A percentile compares a stretch with the other conserved stretches of the same genome.
Evolutionary conservation across 2,888 invertebrate genomes (phyloP).

Genomic region (Watsonalla cultraria): DNA sequence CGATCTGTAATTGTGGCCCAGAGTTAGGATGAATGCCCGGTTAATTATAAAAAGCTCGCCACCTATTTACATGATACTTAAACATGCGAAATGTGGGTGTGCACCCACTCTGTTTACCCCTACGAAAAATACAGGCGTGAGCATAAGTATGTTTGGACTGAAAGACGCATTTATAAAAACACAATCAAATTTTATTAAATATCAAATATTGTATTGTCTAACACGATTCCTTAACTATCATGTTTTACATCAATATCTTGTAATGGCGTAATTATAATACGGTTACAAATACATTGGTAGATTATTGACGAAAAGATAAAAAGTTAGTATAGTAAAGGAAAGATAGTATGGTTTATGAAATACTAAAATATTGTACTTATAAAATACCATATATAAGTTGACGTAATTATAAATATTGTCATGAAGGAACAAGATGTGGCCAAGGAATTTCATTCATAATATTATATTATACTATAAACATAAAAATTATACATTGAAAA

Average conservation of each 20-base stretch:
- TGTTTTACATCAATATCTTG: conserved; percentile 75
- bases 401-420: conserved; percentile 43
- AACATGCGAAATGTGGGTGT: no score
- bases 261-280: conserved; percentile 61
- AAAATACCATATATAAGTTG: conserved; percentile 21
- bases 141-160: conserved; percentile 23
- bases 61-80: no score
- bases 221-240: conserved; percentile 78
- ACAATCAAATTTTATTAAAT: conserved; percentile 79
- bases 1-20: no score
- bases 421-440: conserved; percentile 69
- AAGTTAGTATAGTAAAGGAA: conserved; percentile 8
- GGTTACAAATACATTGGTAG: conserved; percentile 63
- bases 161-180: conserved; percentile 61
- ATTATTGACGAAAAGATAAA: conserved; percentile 29
- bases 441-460: conserved; percentile 23
- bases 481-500: not conserved
- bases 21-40: no score
- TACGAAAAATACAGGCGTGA: no score
- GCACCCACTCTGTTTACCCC: no score
- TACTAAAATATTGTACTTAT: conserved; percentile 13
- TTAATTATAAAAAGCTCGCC: no score
- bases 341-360: conserved; percentile 4
- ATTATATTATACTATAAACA: not conserved
- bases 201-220: conserved; percentile 80